Evolutionary conservation across 2,888 invertebrate species (phyloP).

Genomic region (Coecobrya sp.): DNA sequence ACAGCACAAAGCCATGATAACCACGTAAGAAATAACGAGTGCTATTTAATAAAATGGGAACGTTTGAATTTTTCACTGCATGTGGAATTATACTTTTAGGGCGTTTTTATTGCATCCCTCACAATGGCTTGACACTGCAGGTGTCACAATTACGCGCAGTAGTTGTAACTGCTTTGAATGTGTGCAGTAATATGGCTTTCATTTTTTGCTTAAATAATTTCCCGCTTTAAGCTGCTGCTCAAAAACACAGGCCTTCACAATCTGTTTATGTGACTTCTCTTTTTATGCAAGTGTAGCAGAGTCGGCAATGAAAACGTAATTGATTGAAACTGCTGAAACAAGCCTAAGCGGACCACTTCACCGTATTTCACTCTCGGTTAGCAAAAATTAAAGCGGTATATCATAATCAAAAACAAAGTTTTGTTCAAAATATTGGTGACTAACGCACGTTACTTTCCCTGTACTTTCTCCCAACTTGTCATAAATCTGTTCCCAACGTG

Average conservation of each 20-base stretch:
- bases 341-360: constrained; percentile 11
- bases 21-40: constrained; percentile 81
- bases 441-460: constrained; percentile 39
- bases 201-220: background rate
- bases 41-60: background rate
- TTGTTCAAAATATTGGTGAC: constrained; percentile 55
- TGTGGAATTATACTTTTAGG: background rate
- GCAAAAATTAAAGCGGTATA: constrained; percentile 60
- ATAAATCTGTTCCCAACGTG: constrained; percentile 59
- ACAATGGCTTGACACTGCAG: constrained; percentile 36
- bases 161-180: background rate
- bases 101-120: background rate
- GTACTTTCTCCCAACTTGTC: constrained; percentile 44
- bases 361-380: background rate
- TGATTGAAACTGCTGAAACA: constrained; percentile 53
- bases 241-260: background rate
- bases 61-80: background rate
- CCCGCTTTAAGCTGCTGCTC: background rate
- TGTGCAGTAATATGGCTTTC: background rate
- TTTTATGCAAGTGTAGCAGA: constrained; percentile 26
- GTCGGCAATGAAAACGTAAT: constrained; percentile 33
- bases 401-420: constrained; percentile 75
- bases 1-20: constrained; percentile 86
- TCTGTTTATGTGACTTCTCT: background rate
- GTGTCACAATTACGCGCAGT: constrained; percentile 24